These are phyloP conservation scores for Acleris literana DNA, from an alignment of 2,888 invertebrate genomes.

Conservation along the genomic window DNA sequence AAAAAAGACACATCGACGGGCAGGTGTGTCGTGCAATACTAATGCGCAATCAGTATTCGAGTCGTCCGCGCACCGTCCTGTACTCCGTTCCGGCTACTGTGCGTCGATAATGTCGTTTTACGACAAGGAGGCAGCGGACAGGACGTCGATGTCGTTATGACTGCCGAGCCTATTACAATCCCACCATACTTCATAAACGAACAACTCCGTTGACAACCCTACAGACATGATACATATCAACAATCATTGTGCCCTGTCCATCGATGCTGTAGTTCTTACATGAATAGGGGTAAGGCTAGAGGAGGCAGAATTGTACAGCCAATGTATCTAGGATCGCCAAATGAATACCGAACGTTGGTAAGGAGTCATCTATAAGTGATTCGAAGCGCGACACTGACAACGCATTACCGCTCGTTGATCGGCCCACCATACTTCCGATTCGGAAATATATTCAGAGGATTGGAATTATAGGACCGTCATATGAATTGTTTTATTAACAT, in stretches of 20 bases:
- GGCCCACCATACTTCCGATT: conserved; percentile 81
- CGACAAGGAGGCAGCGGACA: conserved; percentile 78
- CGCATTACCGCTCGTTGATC: conserved; percentile 79
- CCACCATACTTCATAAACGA: conserved; percentile 74
- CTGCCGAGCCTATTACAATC: conserved; percentile 80
- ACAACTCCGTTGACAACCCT: conserved; percentile 61
- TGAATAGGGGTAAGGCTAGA: conserved; percentile 50
- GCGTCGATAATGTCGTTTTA: conserved; percentile 83
- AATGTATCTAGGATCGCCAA: conserved; percentile 37
- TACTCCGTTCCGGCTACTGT: conserved; percentile 84
- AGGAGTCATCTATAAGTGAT: conserved; percentile 72
- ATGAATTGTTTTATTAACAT: conserved; percentile 65
- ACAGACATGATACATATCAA: conserved; percentile 52
- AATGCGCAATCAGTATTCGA: conserved; percentile 82
- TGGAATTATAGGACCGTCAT: conserved; percentile 67
- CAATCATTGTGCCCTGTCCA: conserved; percentile 66
- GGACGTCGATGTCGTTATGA: conserved; percentile 83
- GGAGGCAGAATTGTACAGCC: conserved; percentile 63
- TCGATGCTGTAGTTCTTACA: conserved; percentile 58
- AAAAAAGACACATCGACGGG: conserved; percentile 71
- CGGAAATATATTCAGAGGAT: conserved; percentile 80
- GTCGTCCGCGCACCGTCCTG: conserved; percentile 79
- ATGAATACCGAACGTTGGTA: conserved; percentile 45
- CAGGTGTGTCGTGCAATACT: conserved; percentile 82
- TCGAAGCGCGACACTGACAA: conserved; percentile 77